A percentile compares a stretch with the other conserved stretches of the same genome.
These are phyloP conservation scores for Macquaria ambigua DNA, from an alignment of 2,113 vertebrate genomes.

Conservation along the genomic window DNA sequence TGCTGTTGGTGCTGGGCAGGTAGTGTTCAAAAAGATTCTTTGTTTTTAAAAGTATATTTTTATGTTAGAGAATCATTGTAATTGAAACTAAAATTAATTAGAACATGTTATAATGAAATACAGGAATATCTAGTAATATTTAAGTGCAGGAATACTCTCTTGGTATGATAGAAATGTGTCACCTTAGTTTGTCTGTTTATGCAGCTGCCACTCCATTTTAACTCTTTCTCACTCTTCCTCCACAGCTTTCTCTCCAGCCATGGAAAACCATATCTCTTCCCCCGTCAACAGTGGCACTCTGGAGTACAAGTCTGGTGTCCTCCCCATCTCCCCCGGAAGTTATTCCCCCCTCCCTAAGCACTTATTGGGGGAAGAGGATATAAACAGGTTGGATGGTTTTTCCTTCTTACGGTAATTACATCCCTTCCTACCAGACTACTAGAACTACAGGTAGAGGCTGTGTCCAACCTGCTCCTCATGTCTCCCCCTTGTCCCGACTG, in stretches of 20 bases:
- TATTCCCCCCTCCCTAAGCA: conserved; percentile 96
- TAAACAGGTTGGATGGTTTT: conserved; percentile 95
- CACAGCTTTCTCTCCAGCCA: conserved; percentile 92
- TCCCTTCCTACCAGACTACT: conserved; percentile 69
- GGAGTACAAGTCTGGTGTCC: conserved; percentile 94
- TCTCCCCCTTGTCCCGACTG: conserved; percentile 28
- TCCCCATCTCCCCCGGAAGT: conserved; percentile 93
- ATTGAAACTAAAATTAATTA: neutral
- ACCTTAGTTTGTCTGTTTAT: neutral
- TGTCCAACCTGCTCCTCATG: conserved; percentile 4
- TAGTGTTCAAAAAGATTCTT: neutral
- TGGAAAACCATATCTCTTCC: conserved; percentile 96
- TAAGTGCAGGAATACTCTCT: neutral
- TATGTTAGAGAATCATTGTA: neutral
- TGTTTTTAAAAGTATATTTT: neutral
- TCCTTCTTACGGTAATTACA: conserved; percentile 86
- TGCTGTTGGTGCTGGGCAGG: neutral
- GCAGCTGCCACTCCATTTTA: conserved; percentile 4
- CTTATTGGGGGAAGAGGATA: conserved; percentile 95
- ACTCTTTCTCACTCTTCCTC: neutral
- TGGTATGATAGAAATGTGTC: neutral
- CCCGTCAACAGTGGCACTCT: conserved; percentile 92
- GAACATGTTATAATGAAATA: neutral
- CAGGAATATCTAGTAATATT: no score
- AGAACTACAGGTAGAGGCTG: conserved; percentile 70